Evolutionary conservation across 2,888 invertebrate genomes (phyloP), one percentile per base, ranked within the genome.

Genomic region (Idaea biselata): DNA sequence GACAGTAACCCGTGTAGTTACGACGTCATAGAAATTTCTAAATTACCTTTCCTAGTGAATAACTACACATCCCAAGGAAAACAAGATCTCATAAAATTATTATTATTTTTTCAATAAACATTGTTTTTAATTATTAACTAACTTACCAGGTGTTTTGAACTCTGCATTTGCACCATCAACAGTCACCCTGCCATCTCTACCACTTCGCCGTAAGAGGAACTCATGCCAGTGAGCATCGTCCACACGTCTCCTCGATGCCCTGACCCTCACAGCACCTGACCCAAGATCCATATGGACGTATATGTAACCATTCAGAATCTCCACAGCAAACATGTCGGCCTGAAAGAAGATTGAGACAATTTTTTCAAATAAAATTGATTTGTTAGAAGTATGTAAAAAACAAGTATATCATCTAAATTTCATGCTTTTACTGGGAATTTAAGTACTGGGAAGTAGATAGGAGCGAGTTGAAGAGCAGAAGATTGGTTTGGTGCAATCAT

Each of bases 151-250:
- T 16, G 97, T 97, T 67, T 96, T 96, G 79, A 98, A 98, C 79
- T 98, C 97, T n/a, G 96, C 96, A 76, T 96, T 96, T 60, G 96
- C 95, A 0, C 96, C 96, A 82, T 98, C 98, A 0, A 99, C 97
- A n/a, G 96, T 96, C 60, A 98, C 96, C 72, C 96, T 94, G 6
- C 98, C 97, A 64, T 96, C 96, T 72, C 96, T 94, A 1, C 97
- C 97, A 66, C 95, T 96, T 60, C 98, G 94, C 63, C 97, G 94
- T 68, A 99, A 90, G 14, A 96, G 94, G 55, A 99, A 95, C 79
- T 97, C 97, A 83, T 99, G 99, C 97, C 98, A 98, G 59, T 95
- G 94, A 0, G 98, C 97, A 79, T 99, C 99, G 79, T 98, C 97
- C 5, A 99, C 96, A 33, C 96, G 93, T 59, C 95, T 91, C 58